Evolutionary conservation across 2,113 vertebrate genomes (phyloP), one percentile per base, ranked within the genome.

Genomic region (Spheniscus mendiculus): DNA sequence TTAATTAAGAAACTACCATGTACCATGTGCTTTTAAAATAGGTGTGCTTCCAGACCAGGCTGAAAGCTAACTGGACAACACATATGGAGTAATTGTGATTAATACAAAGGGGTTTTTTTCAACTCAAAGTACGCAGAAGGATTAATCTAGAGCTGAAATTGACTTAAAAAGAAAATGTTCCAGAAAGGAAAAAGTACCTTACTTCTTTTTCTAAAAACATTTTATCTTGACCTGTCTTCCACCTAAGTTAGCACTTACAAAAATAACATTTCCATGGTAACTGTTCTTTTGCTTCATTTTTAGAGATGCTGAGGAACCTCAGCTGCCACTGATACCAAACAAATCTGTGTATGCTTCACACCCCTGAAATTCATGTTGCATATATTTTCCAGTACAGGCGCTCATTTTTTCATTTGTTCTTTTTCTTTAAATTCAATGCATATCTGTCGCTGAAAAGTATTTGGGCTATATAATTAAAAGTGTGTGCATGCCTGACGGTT

Each of bases 261-360:
- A 95, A 95, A 89, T 84, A 96, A 93, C 81, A 95, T 96, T 96
- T 96, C 95, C 93, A 96, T 97, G 94, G 96, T 92, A 96, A 97
- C 93, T 89, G 87, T 89, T 91, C 93, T 82, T 94, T 87, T 89
- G 55, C 63, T 96, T 95, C 91, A 59, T 91, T 95, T 97, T 94
- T 78, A 94, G 95, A 92, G 91, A 84, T 67, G 83, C 80, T 96
- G 81, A 74, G 40, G 91, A 96, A 96, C 93, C 77, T 92, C 83
- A 90, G 72, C 63, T 82, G 67, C 89, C 83, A 84, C 63, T 58
- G 72, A 66, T 67, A 92, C 34, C 89, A 91, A 93, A 96, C 53
- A 96, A 87, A 62, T 84, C 83, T 89, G 63, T 50, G 69, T 74
- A 63, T 59, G 59, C 38, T 87, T 95, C 77, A 89, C 67, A 89